Base-by-base conservation (phyloP, 2,797 vertebrate species). In the Sebastes wilsoni region DNA sequence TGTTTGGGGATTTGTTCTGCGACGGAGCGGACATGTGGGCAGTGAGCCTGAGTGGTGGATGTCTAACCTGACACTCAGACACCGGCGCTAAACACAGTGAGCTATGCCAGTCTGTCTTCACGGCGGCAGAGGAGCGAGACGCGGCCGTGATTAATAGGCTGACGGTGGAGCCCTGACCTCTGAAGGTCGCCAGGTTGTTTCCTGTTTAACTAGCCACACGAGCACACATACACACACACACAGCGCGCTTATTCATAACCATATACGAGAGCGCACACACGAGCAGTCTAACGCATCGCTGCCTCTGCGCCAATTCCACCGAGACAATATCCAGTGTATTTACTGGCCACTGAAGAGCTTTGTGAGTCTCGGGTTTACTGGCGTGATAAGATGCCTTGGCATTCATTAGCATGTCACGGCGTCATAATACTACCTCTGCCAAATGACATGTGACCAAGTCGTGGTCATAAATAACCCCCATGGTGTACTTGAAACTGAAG, bases 101-200 rank as follows among this genome's bases (percentile, higher is more conserved):
- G 69, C 79, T 72, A 80, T 69, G 71, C 68, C 78, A 25, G 76
- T 71, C 69, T 69, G 60, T 79, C 82, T 77, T 77, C 55, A 20
- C 42, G 62, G 81, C 68, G 60, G 81, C 77, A 58, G 61, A 77
- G 78, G 79, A 87, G 80, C 73, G 58, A 82, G 84, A 85, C 85
- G 11, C 18, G n/a, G 74, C 75, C 38, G 56, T 92, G 91, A 93
- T 92, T 90, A 90, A 92, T 92, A 78, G 92, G 79, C 73, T 75
- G 71, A 76, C 32, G 28, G 68, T 42, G 78, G 18, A 84, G 88
- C 88, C 80, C 71, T 90, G 88, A 91, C 92, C 93, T 83, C 87
- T 78, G 84, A 92, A 90, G 88, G 92, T 90, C 76, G 30, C 77
- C 78, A n/a, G 86, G 91, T 87, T 87, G 74, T 85, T 91, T 87